These are phyloP conservation scores for Salminus brasiliensis DNA, from an alignment of 2,113 vertebrate species.

Conservation along the genomic window DNA sequence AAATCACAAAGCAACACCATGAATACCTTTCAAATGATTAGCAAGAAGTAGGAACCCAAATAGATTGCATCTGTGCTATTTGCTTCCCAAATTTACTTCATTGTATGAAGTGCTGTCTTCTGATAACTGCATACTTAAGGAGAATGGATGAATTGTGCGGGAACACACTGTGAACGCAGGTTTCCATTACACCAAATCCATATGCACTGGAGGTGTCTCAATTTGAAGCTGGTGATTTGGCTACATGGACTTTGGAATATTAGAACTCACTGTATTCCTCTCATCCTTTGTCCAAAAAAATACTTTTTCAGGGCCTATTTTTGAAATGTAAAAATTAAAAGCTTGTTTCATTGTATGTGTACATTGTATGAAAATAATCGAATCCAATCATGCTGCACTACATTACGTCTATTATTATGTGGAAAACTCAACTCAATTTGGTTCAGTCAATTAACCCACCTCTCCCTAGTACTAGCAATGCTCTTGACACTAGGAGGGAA, in stretches of 20 bases:
- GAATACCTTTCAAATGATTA: conserved; percentile 46
- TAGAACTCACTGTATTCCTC: too few relatives aligned
- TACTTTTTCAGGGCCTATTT: too few relatives aligned
- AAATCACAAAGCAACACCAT: conserved; percentile 42
- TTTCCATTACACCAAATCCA: not conserved
- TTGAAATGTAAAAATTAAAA: too few relatives aligned
- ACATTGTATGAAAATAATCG: too few relatives aligned
- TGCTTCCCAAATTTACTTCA: conserved; percentile 1
- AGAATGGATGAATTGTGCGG: not conserved
- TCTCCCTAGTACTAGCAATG: too few relatives aligned
- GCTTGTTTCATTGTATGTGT: too few relatives aligned
- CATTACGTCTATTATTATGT: too few relatives aligned
- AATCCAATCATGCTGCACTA: too few relatives aligned
- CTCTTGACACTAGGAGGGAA: too few relatives aligned
- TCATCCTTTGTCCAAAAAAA: too few relatives aligned
- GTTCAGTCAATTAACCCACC: too few relatives aligned
- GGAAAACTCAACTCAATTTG: too few relatives aligned
- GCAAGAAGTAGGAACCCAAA: conserved; percentile 22
- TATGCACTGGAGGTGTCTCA: not conserved
- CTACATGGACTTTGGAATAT: not conserved
- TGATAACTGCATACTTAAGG: not conserved
- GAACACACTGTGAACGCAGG: not conserved
- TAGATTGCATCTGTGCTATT: conserved; percentile 29
- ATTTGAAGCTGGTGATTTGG: not conserved
- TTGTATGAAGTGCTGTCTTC: conserved; percentile 25